Conservation (phyloP, 2,113 vertebrate genomes). For the Lucifuga dentata region DNA sequence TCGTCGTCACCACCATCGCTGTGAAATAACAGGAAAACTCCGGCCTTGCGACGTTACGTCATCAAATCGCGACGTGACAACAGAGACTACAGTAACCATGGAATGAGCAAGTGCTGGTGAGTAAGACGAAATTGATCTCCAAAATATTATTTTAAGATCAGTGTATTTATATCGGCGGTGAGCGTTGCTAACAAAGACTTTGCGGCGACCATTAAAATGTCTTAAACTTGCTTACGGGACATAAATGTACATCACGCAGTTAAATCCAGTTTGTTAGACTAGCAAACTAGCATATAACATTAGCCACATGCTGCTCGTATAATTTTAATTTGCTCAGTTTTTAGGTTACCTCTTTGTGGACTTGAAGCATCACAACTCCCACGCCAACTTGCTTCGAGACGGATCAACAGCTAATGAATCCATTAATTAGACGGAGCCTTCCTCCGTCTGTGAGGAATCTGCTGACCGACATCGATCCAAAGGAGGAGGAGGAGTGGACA, state of each 20-base stretch:
- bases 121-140: slow-evolving; percentile 11
- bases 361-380: background rate
- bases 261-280: background rate
- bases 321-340: background rate
- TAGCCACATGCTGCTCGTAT: background rate
- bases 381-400: background rate
- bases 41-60: slow-evolving; percentile 22
- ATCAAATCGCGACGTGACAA: slow-evolving; percentile 36
- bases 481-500: slow-evolving; percentile 67
- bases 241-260: background rate
- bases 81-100: background rate
- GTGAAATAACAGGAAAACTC: background rate
- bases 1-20: too few relatives aligned
- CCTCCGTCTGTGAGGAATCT: slow-evolving; percentile 74
- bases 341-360: slow-evolving; percentile 12
- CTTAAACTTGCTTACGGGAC: background rate
- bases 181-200: background rate
- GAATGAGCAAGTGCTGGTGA: background rate
- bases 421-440: slow-evolving; percentile 68
- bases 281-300: too few relatives aligned
- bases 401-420: slow-evolving; percentile 63
- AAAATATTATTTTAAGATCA: too few relatives aligned
- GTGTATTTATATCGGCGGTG: background rate
- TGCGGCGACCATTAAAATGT: background rate
- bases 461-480: slow-evolving; percentile 78